Base-by-base conservation (phyloP, 2,888 invertebrate genomes). In the Schrankia costaestrigalis region DNA sequence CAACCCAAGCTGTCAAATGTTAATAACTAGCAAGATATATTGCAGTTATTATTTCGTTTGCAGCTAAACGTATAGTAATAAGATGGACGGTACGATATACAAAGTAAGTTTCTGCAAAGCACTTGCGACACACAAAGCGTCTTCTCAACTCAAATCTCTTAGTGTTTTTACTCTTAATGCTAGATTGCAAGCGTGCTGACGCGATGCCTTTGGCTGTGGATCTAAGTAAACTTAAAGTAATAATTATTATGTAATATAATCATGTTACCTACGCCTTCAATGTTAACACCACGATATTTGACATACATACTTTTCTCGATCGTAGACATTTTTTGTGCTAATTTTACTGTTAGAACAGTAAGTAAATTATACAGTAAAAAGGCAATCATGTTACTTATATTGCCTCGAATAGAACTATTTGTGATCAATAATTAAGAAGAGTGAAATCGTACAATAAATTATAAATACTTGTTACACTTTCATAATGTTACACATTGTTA, bases 91-190 rank as follows among this genome's bases (percentile, higher is more conserved):
- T 86, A 86, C 86, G 86, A 85, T 86, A 80, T 78, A 78, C 57
- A 64, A 64, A 71, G 44, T 70, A 72, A 76, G 71, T 73, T 77
- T 71, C 56, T 53, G 56, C 63, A 73, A 63, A 79, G 76, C 87
- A 87, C 85, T 80, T 86, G 87, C 87, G 85, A 87, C 87, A 86
- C 87, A 86, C 85, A 82, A 78, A 67, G 68, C 68, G 64, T 65
- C 57, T 61, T 61, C 44, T 56, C 38, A 58, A 57, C 49, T 56
- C 40, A 58, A 58, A 53, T 64, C 48, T 64, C 50, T 55, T 45
- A 49, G 45, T 47, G 46, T 48, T 47, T 54, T 48, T 46, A 56
- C 46, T 57, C 57, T 57, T 44, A 36, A 40, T 43, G 41, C 50
- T 60, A 50, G 41, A 50, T 56, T 47, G 67, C 64, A 61, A 63